Percentiles rank a stretch among this genome's conserved stretches.
phyloP scores from a whole-genome alignment of 2,797 vertebrate genomes.

The Chrosomus eos region DNA sequence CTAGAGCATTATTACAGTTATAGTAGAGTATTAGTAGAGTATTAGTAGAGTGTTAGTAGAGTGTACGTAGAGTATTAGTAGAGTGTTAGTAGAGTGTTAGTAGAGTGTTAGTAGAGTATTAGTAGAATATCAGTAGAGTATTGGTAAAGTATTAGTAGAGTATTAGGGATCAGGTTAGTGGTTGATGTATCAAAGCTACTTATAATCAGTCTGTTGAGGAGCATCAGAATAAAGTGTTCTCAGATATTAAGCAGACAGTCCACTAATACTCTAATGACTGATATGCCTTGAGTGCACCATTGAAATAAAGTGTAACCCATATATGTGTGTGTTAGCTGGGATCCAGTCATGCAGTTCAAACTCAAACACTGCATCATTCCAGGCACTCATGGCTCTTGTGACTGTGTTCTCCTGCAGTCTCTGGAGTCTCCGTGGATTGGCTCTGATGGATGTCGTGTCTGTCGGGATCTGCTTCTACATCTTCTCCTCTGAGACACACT shows the following conservation, averaged over 20 bases:
- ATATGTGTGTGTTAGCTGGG: background rate
- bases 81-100: too few species aligned
- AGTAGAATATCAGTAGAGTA: too few species aligned
- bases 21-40: too few species aligned
- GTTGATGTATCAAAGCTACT: too few species aligned
- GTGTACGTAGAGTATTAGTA: too few species aligned
- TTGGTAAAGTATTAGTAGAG: too few species aligned
- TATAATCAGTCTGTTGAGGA: too few species aligned
- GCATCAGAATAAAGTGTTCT: too few species aligned
- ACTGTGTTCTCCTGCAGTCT: conserved; percentile 68
- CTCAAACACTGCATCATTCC: conserved; percentile 8
- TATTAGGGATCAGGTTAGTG: too few species aligned
- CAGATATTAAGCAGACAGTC: too few species aligned
- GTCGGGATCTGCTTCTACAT: conserved; percentile 71
- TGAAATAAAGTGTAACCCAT: background rate
- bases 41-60: too few species aligned
- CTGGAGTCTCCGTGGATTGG: conserved; percentile 73
- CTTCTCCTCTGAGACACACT: conserved; percentile 71
- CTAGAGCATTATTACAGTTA: fast-evolving
- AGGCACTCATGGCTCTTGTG: conserved; percentile 73
- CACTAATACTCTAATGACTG: background rate
- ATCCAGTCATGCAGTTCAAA: background rate
- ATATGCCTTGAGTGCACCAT: background rate
- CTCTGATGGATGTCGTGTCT: conserved; percentile 80
- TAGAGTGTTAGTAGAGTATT: too few species aligned